These are phyloP conservation scores for Chloroceryle amazona DNA, from an alignment of 2,797 vertebrate genomes.

Conservation along the genomic window DNA sequence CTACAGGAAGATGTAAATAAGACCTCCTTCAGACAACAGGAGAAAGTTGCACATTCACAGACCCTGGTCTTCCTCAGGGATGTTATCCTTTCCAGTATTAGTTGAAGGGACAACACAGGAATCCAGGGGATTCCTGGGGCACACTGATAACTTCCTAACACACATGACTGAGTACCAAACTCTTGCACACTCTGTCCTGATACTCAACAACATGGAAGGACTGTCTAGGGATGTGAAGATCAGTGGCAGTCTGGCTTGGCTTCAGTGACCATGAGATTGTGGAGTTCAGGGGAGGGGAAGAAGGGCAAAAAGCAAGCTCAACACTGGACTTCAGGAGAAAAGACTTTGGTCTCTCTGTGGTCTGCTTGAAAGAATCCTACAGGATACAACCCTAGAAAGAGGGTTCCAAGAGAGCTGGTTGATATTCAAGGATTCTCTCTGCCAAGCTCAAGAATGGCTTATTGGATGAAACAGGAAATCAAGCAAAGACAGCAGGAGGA, in stretches of 20 bases:
- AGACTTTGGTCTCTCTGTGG: not conserved
- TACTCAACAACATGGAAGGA: not conserved
- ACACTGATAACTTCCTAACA: accelerated
- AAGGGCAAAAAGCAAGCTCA: not conserved
- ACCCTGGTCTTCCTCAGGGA: not conserved
- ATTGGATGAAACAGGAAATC: not conserved
- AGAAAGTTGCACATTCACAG: not conserved
- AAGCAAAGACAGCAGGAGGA: not conserved
- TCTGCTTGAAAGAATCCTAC: not conserved
- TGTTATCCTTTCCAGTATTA: accelerated
- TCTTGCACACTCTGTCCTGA: accelerated
- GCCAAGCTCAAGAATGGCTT: not conserved
- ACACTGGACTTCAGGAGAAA: not conserved
- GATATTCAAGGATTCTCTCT: not conserved
- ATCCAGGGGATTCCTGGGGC: not conserved
- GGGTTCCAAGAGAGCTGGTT: not conserved
- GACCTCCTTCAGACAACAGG: not conserved
- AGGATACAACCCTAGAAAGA: not conserved
- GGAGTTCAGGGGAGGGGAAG: not conserved
- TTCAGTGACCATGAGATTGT: not conserved
- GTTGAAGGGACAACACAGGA: accelerated
- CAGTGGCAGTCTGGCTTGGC: not conserved
- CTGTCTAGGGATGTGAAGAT: not conserved
- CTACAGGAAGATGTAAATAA: not conserved
- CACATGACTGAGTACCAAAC: not conserved